These are phyloP conservation scores for Ectemnius lituratus DNA, from an alignment of 2,888 invertebrate species.

Conservation along the genomic window DNA sequence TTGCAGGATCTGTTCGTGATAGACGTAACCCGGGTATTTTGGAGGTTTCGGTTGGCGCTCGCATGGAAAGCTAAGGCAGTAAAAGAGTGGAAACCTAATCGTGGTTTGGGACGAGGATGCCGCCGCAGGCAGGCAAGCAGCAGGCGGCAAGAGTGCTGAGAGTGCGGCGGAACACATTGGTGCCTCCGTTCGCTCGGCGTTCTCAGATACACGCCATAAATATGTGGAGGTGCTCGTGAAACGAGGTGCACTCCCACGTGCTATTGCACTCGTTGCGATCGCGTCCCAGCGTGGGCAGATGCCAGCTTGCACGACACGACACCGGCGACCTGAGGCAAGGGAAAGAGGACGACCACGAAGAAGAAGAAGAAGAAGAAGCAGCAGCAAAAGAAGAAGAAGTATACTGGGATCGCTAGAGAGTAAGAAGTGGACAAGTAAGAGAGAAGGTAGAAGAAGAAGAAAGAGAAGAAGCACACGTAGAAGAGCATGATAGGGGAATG, in stretches of 20 bases:
- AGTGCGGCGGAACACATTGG: constrained; percentile 26
- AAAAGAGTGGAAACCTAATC: no score
- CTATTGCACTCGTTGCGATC: constrained; percentile 37
- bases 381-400: constrained; percentile 27
- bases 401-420: background rate
- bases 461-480: constrained; percentile 13
- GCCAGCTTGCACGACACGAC: constrained; percentile 65
- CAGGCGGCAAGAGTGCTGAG: constrained; percentile 41
- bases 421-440: constrained; percentile 15
- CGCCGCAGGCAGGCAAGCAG: constrained; percentile 35
- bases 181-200: constrained; percentile 53
- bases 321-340: background rate
- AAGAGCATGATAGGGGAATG: constrained; percentile 40
- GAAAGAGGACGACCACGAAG: constrained; percentile 24
- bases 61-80: no score
- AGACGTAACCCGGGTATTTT: constrained; percentile 23
- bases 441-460: constrained; percentile 5
- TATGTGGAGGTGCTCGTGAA: constrained; percentile 39
- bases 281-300: constrained; percentile 63
- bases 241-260: constrained; percentile 50
- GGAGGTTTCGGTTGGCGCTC: background rate
- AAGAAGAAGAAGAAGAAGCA: constrained; percentile 25
- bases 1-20: constrained; percentile 25
- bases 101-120: no score
- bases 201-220: constrained; percentile 53